These are phyloP conservation scores for Salpingus planirostris DNA, from an alignment of 2,888 invertebrate species.

Conservation along the genomic window DNA sequence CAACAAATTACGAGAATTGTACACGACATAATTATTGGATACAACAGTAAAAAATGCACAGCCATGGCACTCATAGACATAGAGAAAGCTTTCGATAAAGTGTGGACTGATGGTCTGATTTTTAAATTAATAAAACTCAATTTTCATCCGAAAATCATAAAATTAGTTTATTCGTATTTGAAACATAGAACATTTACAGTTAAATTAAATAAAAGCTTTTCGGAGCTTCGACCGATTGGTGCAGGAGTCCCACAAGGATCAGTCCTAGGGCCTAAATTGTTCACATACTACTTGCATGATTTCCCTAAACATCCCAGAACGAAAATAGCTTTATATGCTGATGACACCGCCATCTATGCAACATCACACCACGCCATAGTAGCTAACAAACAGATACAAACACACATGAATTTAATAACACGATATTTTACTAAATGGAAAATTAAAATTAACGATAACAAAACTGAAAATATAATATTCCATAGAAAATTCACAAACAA, in stretches of 20 bases:
- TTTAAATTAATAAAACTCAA: slow-evolving; percentile 22
- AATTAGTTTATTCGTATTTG: slow-evolving; percentile 22
- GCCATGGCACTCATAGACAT: too few species aligned
- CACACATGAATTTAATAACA: slow-evolving; percentile 1
- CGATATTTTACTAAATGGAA: slow-evolving; percentile 2
- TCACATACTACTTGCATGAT: slow-evolving; percentile 12
- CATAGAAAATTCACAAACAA: too few species aligned
- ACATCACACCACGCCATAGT: not conserved
- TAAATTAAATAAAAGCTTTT: slow-evolving; percentile 8
- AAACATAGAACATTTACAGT: slow-evolving; percentile 18
- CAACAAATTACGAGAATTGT: too few species aligned
- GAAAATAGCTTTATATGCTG: slow-evolving; percentile 14
- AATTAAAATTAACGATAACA: too few species aligned
- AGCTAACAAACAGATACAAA: too few species aligned
- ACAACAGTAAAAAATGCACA: not conserved
- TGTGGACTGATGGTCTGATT: slow-evolving; percentile 26
- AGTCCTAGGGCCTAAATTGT: slow-evolving; percentile 14
- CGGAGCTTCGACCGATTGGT: slow-evolving; percentile 5
- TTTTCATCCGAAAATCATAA: slow-evolving; percentile 18
- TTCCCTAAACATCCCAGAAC: slow-evolving; percentile 8
- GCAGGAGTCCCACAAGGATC: slow-evolving; percentile 15
- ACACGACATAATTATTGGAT: not conserved
- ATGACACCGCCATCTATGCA: slow-evolving; percentile 4
- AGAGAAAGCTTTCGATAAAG: too few species aligned
- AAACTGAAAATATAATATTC: slow-evolving; percentile 4